Percentiles rank a stretch among this genome's conserved stretches.
These are phyloP conservation scores for Pyrrhosoma nymphula DNA, from an alignment of 2,888 invertebrate genomes.

Conservation along the genomic window DNA sequence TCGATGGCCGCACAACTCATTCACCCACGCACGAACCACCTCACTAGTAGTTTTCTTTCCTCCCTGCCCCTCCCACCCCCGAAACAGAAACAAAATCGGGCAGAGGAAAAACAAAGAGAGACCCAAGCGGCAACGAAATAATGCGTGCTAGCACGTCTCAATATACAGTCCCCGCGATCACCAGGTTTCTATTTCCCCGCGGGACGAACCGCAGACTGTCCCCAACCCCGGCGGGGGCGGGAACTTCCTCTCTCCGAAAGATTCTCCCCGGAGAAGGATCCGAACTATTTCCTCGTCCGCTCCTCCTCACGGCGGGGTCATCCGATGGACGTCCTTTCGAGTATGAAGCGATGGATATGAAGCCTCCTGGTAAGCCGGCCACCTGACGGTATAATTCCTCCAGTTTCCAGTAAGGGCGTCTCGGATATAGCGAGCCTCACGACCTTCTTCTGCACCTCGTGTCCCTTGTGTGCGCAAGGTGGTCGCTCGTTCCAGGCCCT, in stretches of 20 bases:
- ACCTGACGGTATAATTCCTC: neutral
- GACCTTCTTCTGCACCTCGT: neutral
- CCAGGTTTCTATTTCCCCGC: neutral
- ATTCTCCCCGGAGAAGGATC: neutral
- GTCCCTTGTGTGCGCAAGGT: constrained; percentile 70
- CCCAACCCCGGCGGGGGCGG: neutral
- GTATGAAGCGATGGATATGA: neutral
- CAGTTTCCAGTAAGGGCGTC: neutral
- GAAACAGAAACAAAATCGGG: neutral
- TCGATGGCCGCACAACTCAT: constrained; percentile 65
- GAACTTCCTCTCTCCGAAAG: neutral
- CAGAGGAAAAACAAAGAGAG: neutral
- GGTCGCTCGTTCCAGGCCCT: constrained; percentile 72
- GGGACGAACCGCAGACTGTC: neutral
- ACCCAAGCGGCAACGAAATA: neutral
- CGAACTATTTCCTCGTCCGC: neutral
- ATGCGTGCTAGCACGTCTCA: neutral
- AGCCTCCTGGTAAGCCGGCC: neutral
- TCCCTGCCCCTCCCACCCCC: neutral
- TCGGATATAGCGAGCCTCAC: neutral
- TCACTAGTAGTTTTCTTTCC: too few relatives aligned
- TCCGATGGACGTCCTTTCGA: neutral
- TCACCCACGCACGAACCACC: constrained; percentile 48
- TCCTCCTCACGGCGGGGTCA: neutral
- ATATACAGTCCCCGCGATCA: neutral